phyloP scores from a whole-genome alignment of 2,797 vertebrate genomes.

The Simalia tracyae region DNA sequence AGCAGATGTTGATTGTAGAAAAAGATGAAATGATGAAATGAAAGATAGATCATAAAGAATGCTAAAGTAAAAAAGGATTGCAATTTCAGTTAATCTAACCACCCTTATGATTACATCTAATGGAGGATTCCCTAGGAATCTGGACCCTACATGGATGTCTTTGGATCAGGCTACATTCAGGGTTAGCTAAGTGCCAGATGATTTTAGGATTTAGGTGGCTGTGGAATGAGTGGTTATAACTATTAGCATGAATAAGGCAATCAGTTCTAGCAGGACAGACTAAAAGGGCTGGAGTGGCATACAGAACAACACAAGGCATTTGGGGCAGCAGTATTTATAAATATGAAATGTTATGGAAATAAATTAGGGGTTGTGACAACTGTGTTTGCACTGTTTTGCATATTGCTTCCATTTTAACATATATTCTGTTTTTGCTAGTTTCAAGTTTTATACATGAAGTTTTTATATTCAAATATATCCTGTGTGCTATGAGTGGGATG shows the following conservation, averaged over 20 bases:
- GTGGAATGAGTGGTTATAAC: background rate
- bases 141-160: background rate
- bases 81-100: background rate
- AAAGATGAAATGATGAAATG: background rate
- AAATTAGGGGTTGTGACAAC: constrained; percentile 10
- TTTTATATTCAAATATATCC: background rate
- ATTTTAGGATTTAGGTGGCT: background rate
- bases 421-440: background rate
- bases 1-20: background rate
- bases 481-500: background rate
- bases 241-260: background rate
- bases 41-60: background rate
- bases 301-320: background rate
- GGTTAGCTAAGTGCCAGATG: background rate
- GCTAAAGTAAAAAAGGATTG: background rate
- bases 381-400: background rate
- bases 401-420: constrained; percentile 7
- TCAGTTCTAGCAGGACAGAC: background rate
- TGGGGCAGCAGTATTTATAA: constrained; percentile 43
- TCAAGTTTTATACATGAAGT: background rate
- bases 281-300: background rate
- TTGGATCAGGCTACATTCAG: background rate
- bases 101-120: background rate
- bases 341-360: background rate
- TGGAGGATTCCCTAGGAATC: background rate